These are phyloP conservation scores for Temnothorax ravouxi DNA, from an alignment of 2,888 invertebrate genomes.

Conservation along the genomic window DNA sequence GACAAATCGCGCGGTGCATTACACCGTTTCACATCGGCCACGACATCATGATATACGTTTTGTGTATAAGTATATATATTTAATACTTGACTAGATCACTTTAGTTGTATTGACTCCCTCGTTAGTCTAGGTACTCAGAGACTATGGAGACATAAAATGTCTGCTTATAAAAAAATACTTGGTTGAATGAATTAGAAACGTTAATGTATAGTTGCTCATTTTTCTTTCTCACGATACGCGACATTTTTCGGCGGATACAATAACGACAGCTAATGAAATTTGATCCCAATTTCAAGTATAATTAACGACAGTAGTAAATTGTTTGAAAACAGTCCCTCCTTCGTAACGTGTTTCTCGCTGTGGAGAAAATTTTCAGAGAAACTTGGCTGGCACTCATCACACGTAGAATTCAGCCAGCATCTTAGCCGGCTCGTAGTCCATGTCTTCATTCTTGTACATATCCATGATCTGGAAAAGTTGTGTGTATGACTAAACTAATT, in stretches of 20 bases:
- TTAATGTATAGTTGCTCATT: conserved; percentile 67
- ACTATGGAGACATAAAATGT: conserved; percentile 77
- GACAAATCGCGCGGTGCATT: conserved; percentile 59
- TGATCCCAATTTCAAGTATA: conserved; percentile 85
- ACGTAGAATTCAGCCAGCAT: conserved; percentile 93
- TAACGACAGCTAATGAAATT: conserved; percentile 81
- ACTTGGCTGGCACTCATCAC: conserved; percentile 86
- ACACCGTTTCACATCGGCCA: conserved; percentile 39
- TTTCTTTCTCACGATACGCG: conserved; percentile 57
- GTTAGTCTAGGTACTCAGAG: conserved; percentile 79
- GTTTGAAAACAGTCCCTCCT: conserved; percentile 77
- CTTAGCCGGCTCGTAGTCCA: conserved; percentile 96
- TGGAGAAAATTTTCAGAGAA: conserved; percentile 31
- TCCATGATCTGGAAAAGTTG: conserved; percentile 92
- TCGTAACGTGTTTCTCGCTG: conserved; percentile 35
- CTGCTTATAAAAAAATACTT: conserved; percentile 84
- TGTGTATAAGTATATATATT: conserved; percentile 50
- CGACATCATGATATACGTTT: conserved; percentile 42
- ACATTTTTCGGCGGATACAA: conserved; percentile 54
- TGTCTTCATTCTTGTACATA: conserved; percentile 97
- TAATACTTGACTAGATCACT: conserved; percentile 77
- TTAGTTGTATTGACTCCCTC: conserved; percentile 77
- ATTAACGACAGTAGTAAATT: conserved; percentile 82
- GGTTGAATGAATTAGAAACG: conserved; percentile 82
- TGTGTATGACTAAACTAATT: not conserved